Evolutionary conservation across 2,797 vertebrate species (phyloP).

Genomic region (Hapalemur alaotrensis): DNA sequence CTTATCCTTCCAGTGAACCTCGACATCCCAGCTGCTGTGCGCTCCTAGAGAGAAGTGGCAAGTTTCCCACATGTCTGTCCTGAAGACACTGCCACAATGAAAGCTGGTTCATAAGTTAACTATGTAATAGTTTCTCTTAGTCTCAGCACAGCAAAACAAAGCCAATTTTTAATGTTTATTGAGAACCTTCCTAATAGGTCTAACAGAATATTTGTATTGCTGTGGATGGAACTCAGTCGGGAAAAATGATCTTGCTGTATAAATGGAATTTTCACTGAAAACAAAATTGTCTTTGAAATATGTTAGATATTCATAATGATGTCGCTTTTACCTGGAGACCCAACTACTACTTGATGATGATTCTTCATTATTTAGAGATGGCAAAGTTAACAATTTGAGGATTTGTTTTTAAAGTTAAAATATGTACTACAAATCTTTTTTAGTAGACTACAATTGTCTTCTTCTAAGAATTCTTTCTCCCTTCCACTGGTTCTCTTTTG

Average conservation of each 20-base stretch:
- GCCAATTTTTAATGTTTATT: neutral
- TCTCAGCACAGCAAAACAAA: slow-evolving; percentile 1
- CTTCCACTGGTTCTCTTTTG: neutral
- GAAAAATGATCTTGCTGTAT: neutral
- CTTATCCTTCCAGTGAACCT: slow-evolving; percentile 12
- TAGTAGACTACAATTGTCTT: neutral
- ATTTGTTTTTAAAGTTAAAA: neutral
- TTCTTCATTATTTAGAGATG: neutral
- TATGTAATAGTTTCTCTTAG: neutral
- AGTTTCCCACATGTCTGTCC: neutral
- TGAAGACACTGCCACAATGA: neutral
- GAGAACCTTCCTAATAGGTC: neutral
- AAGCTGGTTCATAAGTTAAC: neutral
- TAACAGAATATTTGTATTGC: neutral
- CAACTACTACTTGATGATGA: neutral
- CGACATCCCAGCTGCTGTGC: neutral
- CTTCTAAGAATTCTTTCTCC: neutral
- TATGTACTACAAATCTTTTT: neutral
- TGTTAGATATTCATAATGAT: neutral
- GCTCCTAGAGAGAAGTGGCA: neutral
- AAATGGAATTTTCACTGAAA: neutral
- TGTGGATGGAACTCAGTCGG: neutral
- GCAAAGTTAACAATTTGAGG: neutral
- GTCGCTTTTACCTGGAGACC: neutral
- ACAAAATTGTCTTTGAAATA: neutral